phyloP scores from a whole-genome alignment of 2,888 invertebrate genomes.

The Meganola albula region DNA sequence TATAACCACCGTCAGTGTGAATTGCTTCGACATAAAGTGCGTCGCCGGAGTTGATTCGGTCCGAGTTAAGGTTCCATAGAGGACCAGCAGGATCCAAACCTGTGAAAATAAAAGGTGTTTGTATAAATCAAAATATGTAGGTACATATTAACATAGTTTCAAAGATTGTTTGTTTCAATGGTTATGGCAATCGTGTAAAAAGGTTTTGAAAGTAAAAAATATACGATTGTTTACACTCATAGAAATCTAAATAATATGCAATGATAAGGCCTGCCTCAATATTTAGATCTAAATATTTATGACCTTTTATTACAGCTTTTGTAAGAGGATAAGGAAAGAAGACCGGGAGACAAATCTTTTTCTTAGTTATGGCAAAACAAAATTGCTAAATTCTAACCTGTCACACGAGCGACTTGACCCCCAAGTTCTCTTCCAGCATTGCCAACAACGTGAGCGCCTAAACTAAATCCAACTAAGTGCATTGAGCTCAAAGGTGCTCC shows the following conservation, averaged over 20 bases:
- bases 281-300: too few species aligned
- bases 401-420: conserved; percentile 43
- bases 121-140: neutral
- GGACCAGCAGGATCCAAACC: conserved; percentile 58
- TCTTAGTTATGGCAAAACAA: neutral
- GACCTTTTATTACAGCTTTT: too few species aligned
- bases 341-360: conserved; percentile 1
- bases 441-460: conserved; percentile 59
- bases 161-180: too few species aligned
- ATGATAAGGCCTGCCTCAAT: too few species aligned
- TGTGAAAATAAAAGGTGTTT: conserved; percentile 15
- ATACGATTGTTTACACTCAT: too few species aligned
- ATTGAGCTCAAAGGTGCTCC: conserved; percentile 36
- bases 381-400: conserved; percentile 34
- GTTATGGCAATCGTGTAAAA: too few species aligned
- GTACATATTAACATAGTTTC: too few species aligned
- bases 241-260: too few species aligned
- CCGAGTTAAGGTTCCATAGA: conserved; percentile 41
- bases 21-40: conserved; percentile 53
- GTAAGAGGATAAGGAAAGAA: conserved; percentile 13
- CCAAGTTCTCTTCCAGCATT: conserved; percentile 44
- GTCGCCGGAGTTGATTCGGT: conserved; percentile 45
- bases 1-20: conserved; percentile 65
- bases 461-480: conserved; percentile 59
- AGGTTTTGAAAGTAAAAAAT: too few species aligned